Percentiles rank a stretch among this genome's conserved stretches.
Conservation (phyloP, 2,113 vertebrate species). For the Coptodon rendalli region DNA sequence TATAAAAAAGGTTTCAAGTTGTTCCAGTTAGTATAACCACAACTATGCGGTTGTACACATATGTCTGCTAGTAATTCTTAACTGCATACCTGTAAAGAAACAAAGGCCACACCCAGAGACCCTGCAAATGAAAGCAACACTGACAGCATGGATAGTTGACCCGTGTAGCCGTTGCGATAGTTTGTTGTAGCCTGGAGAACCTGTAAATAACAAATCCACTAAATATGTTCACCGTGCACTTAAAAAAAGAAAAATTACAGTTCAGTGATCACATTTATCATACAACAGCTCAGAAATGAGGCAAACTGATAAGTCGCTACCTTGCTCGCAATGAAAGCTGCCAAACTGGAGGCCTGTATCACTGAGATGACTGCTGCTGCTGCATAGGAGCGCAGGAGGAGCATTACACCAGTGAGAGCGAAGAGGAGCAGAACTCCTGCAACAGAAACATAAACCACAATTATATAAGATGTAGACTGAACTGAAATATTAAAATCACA, state of each 20-base stretch:
- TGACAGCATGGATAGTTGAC: constrained; percentile 77
- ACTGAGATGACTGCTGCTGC: constrained; percentile 43
- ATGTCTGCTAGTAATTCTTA: not conserved
- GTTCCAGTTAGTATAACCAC: not conserved
- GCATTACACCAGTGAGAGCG: constrained; percentile 46
- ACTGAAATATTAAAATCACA: not conserved
- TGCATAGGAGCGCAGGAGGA: constrained; percentile 63
- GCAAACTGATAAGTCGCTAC: constrained; percentile 43
- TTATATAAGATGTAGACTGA: not conserved
- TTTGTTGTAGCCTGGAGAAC: constrained; percentile 74
- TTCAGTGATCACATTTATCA: not conserved
- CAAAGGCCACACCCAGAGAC: constrained; percentile 69
- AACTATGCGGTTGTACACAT: not conserved
- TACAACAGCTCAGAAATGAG: not conserved
- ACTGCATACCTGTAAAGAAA: constrained; percentile 73
- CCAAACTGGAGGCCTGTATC: constrained; percentile 68
- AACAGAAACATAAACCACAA: not conserved
- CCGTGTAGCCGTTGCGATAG: constrained; percentile 72
- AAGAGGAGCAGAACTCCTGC: constrained; percentile 55
- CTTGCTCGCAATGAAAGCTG: constrained; percentile 70
- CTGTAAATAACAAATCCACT: constrained; percentile 47
- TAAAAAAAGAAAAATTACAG: not conserved
- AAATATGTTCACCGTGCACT: not conserved
- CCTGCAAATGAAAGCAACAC: constrained; percentile 70
- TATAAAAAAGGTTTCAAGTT: constrained; percentile 14